Base-by-base conservation (phyloP, 2,113 vertebrate genomes). In the Phyllostomus discolor region DNA sequence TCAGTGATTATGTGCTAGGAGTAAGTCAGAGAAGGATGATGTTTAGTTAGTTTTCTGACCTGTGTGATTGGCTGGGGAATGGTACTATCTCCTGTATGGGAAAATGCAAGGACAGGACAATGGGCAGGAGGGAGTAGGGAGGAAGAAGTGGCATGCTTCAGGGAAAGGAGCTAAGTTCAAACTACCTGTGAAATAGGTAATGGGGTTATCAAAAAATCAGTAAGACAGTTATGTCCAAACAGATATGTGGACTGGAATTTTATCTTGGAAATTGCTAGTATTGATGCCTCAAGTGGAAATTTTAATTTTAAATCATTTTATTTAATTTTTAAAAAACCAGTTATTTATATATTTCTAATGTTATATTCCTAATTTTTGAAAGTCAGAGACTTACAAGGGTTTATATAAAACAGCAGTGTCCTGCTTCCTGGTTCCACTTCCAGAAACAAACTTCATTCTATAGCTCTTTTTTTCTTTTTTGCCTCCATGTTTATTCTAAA, bases 121-220 rank as follows among this genome's bases (percentile, higher is more conserved):
- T 54, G 41, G 35, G 8, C 7, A 7, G 10, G 24, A 1, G 10
- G n/a, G n/a, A 10, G 48, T 11, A 31, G 12, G 26, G 28, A 48
- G 15, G 5, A 43, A 7, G n/a, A 38, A 26, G 17, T 1, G 10
- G 35, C 2, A 20, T 1, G 59, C 22, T 35, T 31, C 3, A 6
- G 6, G 22, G 20, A 31, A 43, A 94, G 24, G 35, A 48, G 64
- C 11, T 33, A 66, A 19, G 10, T 57, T 35, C 64, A 43, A 76
- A 48, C 33, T 33, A 26, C 26, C 17, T 59, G 24, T 46, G 70
- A 88, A 64, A 20, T 17, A 70, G 4, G 1, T 20, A 17, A 14
- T 20, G 22, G 10, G 1, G 19, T 4, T 20, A 19, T 46, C 3
- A 33, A n/a, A 24, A 76, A 50, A n/a, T 15, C 10, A 59, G 10